Evolutionary conservation across 2,888 invertebrate species (phyloP).

Genomic region (Philereme vetulata): DNA sequence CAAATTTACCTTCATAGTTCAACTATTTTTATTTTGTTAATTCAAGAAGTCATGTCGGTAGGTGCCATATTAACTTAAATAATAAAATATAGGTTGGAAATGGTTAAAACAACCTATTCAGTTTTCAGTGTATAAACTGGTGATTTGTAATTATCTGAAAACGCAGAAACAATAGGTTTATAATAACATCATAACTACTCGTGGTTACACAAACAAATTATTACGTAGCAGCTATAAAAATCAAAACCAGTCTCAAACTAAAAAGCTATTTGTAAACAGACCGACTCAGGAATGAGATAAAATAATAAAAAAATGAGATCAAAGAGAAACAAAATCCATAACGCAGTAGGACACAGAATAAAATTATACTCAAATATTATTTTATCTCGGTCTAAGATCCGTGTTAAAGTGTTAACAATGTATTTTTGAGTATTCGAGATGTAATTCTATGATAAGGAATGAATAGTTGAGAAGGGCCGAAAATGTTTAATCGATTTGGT

Average conservation of each 20-base stretch:
- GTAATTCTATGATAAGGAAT: slow-evolving; percentile 36
- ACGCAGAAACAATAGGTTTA: too few relatives aligned
- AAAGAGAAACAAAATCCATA: slow-evolving; percentile 45
- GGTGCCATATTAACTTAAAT: too few relatives aligned
- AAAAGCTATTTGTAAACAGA: slow-evolving; percentile 36
- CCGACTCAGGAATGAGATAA: slow-evolving; percentile 35
- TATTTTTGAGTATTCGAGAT: slow-evolving; percentile 44
- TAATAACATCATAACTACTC: too few relatives aligned
- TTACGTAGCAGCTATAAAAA: too few relatives aligned
- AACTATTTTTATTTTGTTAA: too few relatives aligned
- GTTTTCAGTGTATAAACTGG: too few relatives aligned
- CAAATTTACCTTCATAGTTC: too few relatives aligned
- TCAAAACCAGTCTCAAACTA: background rate
- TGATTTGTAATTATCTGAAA: too few relatives aligned
- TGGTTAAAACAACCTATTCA: too few relatives aligned
- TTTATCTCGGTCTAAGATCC: slow-evolving; percentile 55
- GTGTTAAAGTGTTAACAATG: slow-evolving; percentile 72
- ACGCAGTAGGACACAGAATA: slow-evolving; percentile 61
- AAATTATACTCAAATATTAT: slow-evolving; percentile 58
- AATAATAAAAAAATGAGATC: slow-evolving; percentile 37
- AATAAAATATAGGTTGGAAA: too few relatives aligned
- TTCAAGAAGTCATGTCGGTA: too few relatives aligned
- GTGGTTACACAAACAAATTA: too few relatives aligned
- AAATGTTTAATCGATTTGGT: slow-evolving; percentile 22
- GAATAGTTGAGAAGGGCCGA: slow-evolving; percentile 32